Base-by-base conservation (phyloP, 2,113 vertebrate species). In the Mesembrinibis cayennensis region DNA sequence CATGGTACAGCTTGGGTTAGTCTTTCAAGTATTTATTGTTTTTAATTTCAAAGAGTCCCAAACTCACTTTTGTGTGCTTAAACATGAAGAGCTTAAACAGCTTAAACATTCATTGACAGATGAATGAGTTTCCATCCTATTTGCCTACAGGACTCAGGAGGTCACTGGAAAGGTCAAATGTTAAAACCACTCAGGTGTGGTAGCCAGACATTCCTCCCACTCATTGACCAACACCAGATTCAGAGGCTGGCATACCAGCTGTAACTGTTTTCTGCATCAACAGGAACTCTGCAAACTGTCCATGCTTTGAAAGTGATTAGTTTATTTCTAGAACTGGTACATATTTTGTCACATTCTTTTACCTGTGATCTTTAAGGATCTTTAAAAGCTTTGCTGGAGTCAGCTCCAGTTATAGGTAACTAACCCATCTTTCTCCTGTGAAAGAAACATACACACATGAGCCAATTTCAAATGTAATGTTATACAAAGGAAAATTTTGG, bases 171-270 rank as follows among this genome's bases (percentile, higher is more conserved):
- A 65, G 6, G 7, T 11, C 38, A 73, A 40, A 80, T 83, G 12
- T 4, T 93, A 34, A 61, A 16, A 47, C n/a, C 53, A 8, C 7
- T 12, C 13, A 56, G 21, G 3, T 73, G 17, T 30, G 9, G 32
- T 17, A 73, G 16, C 5, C 16, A 76, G 53, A 44, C 1, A 38
- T 58, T 73, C 19, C 20, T 66, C 20, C 26, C 27, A 32, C 13
- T 58, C 32, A 34, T 25, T 0, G 0, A 45, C 14, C 20, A 50
- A 7, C 13, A 44, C 9, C 30, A 73, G 13, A 6, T 42, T 84
- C 50, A 53, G 23, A 47, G 14, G 12, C 15, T 59, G 32, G 1
- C 18, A 30, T 38, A 8, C 7, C 29, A 8, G 3, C 17, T 29
- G 4, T 22, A 76, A n/a, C 11, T 9, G 1, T 71, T 91, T 88